Percentiles rank a stretch among this genome's conserved stretches.
Conservation (phyloP, 2,113 vertebrate genomes). For the Conger conger region DNA sequence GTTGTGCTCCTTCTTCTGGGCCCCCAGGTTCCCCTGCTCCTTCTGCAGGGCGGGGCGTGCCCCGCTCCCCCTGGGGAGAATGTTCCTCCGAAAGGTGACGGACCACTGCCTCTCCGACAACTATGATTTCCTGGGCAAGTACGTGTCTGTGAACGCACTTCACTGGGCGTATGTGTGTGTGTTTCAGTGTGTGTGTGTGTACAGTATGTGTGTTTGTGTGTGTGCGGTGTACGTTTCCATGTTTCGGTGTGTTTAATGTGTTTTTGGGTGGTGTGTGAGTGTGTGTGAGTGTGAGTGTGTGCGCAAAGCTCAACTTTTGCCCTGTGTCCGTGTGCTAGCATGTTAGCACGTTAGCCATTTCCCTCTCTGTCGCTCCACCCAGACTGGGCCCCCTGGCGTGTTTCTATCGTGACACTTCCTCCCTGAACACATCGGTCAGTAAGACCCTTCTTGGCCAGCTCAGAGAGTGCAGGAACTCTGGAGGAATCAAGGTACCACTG, state of each 20-base stretch:
- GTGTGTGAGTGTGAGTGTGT: neutral
- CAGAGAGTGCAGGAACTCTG: conserved; percentile 9
- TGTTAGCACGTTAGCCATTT: neutral
- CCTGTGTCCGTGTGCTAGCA: neutral
- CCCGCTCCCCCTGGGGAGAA: neutral
- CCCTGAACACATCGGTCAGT: neutral
- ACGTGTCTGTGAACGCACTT: neutral
- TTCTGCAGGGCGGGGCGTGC: conserved; percentile 5
- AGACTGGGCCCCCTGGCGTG: conserved; percentile 26
- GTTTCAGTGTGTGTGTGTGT: neutral
- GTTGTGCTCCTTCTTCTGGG: conserved; percentile 20
- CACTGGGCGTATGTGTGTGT: neutral
- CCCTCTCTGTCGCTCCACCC: neutral
- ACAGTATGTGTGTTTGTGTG: neutral
- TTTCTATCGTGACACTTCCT: neutral
- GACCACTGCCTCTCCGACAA: neutral
- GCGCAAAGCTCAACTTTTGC: neutral
- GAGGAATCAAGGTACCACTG: neutral
- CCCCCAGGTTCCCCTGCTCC: conserved; percentile 9
- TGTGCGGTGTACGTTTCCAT: neutral
- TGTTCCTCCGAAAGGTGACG: neutral
- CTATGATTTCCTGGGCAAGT: conserved; percentile 9
- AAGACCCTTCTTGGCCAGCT: conserved; percentile 1
- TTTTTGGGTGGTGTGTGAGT: neutral
- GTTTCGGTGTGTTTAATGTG: neutral